These are phyloP conservation scores for Halcyon badia DNA, from an alignment of 2,797 vertebrate genomes.

Conservation along the genomic window DNA sequence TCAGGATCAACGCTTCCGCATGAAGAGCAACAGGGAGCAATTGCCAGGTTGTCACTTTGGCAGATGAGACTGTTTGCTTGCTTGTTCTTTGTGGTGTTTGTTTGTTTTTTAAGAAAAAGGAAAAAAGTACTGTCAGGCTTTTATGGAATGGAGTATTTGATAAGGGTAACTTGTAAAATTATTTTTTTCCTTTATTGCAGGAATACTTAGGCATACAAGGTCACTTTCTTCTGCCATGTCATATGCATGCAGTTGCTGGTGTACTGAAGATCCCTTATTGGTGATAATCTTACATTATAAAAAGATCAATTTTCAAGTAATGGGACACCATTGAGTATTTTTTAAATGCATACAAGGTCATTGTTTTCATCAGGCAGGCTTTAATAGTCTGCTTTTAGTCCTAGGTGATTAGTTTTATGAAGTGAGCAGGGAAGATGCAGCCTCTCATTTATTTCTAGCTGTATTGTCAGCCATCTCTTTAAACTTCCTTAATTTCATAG, in stretches of 20 bases:
- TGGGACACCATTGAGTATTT: neutral
- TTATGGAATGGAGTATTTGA: neutral
- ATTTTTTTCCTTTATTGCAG: neutral
- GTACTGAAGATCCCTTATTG: neutral
- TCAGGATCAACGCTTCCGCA: neutral
- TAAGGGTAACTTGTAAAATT: neutral
- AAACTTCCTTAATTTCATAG: neutral
- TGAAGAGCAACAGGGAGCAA: neutral
- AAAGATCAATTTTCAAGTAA: constrained; percentile 5
- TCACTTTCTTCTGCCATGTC: neutral
- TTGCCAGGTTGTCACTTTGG: neutral
- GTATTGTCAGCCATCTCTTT: neutral
- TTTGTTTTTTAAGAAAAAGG: neutral
- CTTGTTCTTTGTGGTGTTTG: neutral
- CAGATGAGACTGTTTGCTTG: neutral
- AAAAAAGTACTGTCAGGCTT: neutral
- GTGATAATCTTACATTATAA: neutral
- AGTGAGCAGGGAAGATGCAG: neutral
- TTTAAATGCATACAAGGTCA: neutral
- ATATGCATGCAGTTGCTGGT: neutral
- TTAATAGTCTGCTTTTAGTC: constrained; percentile 15
- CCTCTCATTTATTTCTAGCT: neutral
- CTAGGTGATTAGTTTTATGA: neutral
- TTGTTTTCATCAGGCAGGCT: neutral
- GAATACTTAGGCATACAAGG: neutral